phyloP scores from a whole-genome alignment of 2,113 vertebrate species.

The Etheostoma cragini region DNA sequence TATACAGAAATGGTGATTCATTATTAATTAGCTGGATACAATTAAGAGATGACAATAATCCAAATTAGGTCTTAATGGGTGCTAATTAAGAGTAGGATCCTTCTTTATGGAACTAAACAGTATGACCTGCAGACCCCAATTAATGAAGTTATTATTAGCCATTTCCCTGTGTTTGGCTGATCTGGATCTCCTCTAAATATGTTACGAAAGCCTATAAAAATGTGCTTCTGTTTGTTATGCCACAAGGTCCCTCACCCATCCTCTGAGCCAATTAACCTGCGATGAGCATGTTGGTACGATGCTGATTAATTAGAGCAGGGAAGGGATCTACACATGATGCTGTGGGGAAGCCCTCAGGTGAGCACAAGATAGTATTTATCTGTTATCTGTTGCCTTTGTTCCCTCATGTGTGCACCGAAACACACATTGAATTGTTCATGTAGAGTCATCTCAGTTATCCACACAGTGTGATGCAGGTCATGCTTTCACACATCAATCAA shows the following conservation, averaged over 20 bases:
- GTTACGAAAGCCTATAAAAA: constrained; percentile 28
- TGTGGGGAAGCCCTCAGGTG: constrained; percentile 83
- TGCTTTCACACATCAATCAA: background rate
- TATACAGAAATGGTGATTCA: constrained; percentile 73
- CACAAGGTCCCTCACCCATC: constrained; percentile 51
- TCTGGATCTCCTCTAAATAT: constrained; percentile 62
- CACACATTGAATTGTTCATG: background rate
- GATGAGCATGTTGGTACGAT: constrained; percentile 49
- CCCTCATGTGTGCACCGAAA: constrained; percentile 2
- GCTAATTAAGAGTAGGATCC: constrained; percentile 84
- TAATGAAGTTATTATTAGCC: constrained; percentile 85
- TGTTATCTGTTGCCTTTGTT: constrained; percentile 35
- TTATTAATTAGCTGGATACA: constrained; percentile 85
- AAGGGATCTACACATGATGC: constrained; percentile 65
- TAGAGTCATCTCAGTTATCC: constrained; percentile 5
- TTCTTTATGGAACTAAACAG: constrained; percentile 79
- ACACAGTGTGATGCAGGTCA: background rate
- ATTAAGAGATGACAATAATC: constrained; percentile 84
- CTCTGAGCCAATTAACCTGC: constrained; percentile 77
- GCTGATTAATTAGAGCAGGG: constrained; percentile 70
- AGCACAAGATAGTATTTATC: constrained; percentile 58
- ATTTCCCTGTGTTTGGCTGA: constrained; percentile 62
- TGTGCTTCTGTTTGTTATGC: constrained; percentile 62
- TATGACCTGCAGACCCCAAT: constrained; percentile 85
- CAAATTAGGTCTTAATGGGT: constrained; percentile 83